Conservation (phyloP, 2,797 vertebrate species). For the Sebastolobus altivelis region DNA sequence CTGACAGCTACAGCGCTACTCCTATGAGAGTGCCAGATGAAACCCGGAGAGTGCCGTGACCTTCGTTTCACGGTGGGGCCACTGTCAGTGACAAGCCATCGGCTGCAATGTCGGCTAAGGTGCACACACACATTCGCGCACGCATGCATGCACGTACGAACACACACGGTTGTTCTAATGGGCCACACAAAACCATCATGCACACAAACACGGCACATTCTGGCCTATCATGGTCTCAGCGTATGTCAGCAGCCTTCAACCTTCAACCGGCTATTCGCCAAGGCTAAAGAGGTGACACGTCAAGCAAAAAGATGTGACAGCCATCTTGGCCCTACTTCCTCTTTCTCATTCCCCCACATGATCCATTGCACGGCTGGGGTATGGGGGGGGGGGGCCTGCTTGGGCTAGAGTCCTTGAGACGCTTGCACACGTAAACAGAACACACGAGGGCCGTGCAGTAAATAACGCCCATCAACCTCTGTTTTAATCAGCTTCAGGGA, state of each 20-base stretch:
- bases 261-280: slow-evolving; percentile 68
- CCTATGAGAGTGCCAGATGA: slow-evolving; percentile 81
- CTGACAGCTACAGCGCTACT: slow-evolving; percentile 76
- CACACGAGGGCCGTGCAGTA: slow-evolving; percentile 60
- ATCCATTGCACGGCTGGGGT: slow-evolving; percentile 52
- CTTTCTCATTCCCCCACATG: slow-evolving; percentile 48
- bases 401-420: slow-evolving; percentile 71
- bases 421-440: slow-evolving; percentile 55
- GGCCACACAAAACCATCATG: slow-evolving; percentile 22
- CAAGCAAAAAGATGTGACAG: slow-evolving; percentile 61
- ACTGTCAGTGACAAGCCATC: slow-evolving; percentile 86
- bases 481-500: slow-evolving; percentile 83
- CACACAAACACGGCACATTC: slow-evolving; percentile 31
- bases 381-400: slow-evolving; percentile 15
- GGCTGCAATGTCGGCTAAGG: slow-evolving; percentile 66
- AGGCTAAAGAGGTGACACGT: slow-evolving; percentile 77
- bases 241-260: slow-evolving; percentile 74
- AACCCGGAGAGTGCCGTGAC: slow-evolving; percentile 79
- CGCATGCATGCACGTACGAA: slow-evolving; percentile 22
- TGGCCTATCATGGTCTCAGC: slow-evolving; percentile 50
- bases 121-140: slow-evolving; percentile 23
- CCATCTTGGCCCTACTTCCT: slow-evolving; percentile 44
- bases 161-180: slow-evolving; percentile 40
- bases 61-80: slow-evolving; percentile 77
- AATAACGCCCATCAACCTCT: slow-evolving; percentile 76